phyloP scores from a whole-genome alignment of 2,113 vertebrate genomes.

The Onychostoma macrolepis region DNA sequence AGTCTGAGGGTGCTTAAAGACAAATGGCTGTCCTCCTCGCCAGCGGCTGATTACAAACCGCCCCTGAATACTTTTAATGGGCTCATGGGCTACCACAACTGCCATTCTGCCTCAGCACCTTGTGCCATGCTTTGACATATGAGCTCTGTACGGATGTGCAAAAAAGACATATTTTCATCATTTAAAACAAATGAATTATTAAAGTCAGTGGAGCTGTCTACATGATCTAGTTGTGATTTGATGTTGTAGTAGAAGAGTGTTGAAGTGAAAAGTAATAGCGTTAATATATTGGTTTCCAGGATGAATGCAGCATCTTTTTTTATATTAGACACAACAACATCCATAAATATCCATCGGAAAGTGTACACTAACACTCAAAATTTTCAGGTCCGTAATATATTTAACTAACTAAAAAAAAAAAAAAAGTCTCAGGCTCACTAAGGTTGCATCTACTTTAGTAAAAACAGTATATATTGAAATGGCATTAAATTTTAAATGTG shows the following conservation, averaged over 20 bases:
- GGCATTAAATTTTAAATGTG: not conserved
- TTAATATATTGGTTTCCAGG: not conserved
- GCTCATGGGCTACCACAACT: conserved; percentile 2
- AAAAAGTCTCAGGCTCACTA: not conserved
- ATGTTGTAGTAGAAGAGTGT: not conserved
- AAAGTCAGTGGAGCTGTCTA: not conserved
- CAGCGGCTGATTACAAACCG: not conserved
- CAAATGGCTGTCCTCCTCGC: conserved; percentile 7
- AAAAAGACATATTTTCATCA: not conserved
- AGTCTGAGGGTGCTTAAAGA: conserved; percentile 6
- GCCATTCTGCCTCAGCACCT: conserved; percentile 5
- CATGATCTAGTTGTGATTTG: not conserved
- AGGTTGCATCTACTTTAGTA: not conserved
- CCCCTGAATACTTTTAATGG: conserved; percentile 23
- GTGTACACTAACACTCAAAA: not conserved
- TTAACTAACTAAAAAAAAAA: not conserved
- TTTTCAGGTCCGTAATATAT: not conserved
- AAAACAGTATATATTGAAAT: not conserved
- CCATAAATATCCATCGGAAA: not conserved
- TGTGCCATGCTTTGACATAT: not conserved
- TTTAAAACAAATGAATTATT: conserved; percentile 16
- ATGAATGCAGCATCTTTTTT: not conserved
- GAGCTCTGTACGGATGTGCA: not conserved
- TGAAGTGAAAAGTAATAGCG: not conserved
- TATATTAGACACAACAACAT: not conserved